phyloP scores from a whole-genome alignment of 2,888 invertebrate species.

The Rhaphigaster nebulosa region DNA sequence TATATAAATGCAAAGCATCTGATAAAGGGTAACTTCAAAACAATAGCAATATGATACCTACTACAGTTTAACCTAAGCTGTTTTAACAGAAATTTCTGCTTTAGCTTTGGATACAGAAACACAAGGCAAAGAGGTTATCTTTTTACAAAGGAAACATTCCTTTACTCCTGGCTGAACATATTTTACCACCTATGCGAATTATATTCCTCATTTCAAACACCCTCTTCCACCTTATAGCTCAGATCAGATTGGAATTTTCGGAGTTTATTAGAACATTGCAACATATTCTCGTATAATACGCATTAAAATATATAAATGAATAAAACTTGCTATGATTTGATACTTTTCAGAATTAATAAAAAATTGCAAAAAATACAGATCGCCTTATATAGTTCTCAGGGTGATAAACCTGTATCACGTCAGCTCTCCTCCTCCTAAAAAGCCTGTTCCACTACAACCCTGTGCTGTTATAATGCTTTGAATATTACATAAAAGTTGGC shows the following conservation, averaged over 20 bases:
- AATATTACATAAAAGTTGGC: no score
- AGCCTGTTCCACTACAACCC: no score
- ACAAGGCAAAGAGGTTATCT: slow-evolving; percentile 4
- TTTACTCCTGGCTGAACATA: neutral
- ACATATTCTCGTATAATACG: neutral
- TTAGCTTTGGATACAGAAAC: neutral
- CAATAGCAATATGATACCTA: neutral
- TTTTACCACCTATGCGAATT: neutral
- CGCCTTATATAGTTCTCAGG: no score
- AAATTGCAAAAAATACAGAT: no score
- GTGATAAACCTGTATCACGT: no score
- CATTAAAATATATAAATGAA: neutral
- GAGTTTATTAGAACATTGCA: neutral
- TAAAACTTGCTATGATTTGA: no score
- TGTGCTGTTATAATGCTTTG: no score
- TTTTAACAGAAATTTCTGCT: neutral
- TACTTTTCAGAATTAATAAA: no score
- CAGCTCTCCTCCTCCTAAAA: no score
- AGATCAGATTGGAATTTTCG: neutral
- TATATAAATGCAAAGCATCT: neutral
- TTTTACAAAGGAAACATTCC: slow-evolving; percentile 38
- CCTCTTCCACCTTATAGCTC: neutral
- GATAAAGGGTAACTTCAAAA: neutral
- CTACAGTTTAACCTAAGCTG: neutral
- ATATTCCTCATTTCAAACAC: neutral